Evolutionary conservation across 1,140 invertebrate species (phyloP).

Genomic region (Drosophila mauritiana): DNA sequence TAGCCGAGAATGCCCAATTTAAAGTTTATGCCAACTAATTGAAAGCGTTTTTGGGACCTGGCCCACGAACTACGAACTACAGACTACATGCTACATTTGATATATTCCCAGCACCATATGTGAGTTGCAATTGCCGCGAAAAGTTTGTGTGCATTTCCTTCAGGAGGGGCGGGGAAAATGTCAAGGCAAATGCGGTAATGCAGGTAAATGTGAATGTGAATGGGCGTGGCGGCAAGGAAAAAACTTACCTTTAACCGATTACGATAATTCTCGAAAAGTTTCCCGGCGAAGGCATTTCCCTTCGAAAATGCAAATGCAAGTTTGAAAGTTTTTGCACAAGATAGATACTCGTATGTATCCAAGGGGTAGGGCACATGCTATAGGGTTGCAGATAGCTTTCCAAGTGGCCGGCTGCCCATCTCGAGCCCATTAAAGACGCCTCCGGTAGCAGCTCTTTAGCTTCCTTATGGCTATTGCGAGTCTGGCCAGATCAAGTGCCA

Average conservation of each 20-base stretch:
- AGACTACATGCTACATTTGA: conserved; percentile 8
- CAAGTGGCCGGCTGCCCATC: conserved; percentile 35
- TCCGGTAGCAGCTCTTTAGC: conserved; percentile 39
- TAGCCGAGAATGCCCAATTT: conserved; percentile 41
- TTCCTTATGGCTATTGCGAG: conserved; percentile 34
- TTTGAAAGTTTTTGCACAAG: conserved; percentile 20
- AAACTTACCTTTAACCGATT: conserved; percentile 39
- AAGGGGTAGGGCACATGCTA: neutral
- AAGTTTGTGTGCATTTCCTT: conserved; percentile 24
- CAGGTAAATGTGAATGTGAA: conserved; percentile 2
- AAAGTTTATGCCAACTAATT: conserved; percentile 44
- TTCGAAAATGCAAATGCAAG: conserved; percentile 1
- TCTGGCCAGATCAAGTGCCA: conserved; percentile 53
- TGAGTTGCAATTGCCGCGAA: conserved; percentile 13
- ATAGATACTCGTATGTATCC: neutral
- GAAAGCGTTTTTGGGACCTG: conserved; percentile 30
- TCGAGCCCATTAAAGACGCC: conserved; percentile 56
- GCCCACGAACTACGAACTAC: neutral
- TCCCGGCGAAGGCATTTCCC: conserved; percentile 12
- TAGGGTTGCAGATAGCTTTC: neutral
- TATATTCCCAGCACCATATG: conserved; percentile 16
- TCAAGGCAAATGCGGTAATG: conserved; percentile 46
- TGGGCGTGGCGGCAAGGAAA: neutral
- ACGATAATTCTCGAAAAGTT: conserved; percentile 37
- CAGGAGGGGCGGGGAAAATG: conserved; percentile 23